Conservation (phyloP, 2,797 vertebrate species). For the Holocentrus rufus region DNA sequence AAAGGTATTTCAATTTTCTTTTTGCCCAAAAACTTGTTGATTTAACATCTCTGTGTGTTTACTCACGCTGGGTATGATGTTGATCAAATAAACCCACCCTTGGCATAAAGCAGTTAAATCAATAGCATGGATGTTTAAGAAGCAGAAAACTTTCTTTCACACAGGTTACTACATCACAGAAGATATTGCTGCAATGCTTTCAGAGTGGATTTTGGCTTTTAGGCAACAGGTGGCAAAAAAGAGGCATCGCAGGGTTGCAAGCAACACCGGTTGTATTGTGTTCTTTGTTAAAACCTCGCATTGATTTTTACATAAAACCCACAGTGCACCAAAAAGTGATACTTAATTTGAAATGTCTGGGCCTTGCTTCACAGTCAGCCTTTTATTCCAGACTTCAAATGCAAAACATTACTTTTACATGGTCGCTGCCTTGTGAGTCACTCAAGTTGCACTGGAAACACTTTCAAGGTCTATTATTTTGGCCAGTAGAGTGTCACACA, state of each 20-base stretch:
- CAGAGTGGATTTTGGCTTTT: no score
- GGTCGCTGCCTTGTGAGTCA: constrained; percentile 11
- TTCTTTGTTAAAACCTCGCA: constrained; percentile 1
- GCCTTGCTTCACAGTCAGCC: neutral
- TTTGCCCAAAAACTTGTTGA: no score
- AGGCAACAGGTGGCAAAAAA: no score
- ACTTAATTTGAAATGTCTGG: constrained; percentile 5
- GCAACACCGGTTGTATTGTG: neutral
- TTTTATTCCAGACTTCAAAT: constrained; percentile 35
- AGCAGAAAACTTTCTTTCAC: neutral
- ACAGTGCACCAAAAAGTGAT: neutral
- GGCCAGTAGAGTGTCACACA: constrained; percentile 23
- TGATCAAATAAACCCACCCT: no score
- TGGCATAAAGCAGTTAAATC: no score
- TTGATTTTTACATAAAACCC: neutral
- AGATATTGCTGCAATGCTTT: no score
- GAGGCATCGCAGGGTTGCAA: constrained; percentile 8
- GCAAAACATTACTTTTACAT: constrained; percentile 19
- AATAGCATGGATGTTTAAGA: no score
- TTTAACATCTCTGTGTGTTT: no score
- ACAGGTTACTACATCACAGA: constrained; percentile 7
- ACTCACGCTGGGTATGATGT: no score
- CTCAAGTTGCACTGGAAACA: constrained; percentile 1
- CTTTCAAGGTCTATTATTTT: constrained; percentile 30
- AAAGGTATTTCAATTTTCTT: no score